phyloP scores from a whole-genome alignment of 2,888 invertebrate species.

The Heliconius ismenius region DNA sequence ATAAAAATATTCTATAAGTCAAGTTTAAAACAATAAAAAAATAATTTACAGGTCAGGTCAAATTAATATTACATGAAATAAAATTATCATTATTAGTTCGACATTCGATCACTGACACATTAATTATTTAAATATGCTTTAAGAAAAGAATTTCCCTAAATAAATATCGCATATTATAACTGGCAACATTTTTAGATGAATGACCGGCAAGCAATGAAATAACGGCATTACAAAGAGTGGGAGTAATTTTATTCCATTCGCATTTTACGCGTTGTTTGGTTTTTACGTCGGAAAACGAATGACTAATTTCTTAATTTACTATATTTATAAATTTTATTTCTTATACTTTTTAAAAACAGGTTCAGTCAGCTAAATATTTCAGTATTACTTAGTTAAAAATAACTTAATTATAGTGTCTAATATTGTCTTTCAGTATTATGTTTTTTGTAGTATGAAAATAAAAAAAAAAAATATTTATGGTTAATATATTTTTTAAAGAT shows the following conservation, averaged over 20 bases:
- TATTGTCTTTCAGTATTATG: no score
- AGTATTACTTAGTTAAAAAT: no score
- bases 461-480: no score
- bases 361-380: neutral
- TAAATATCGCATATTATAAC: neutral
- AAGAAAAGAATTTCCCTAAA: neutral
- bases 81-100: neutral
- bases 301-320: conserved; percentile 16
- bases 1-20: neutral
- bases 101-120: neutral
- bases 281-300: conserved; percentile 36
- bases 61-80: neutral
- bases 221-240: conserved; percentile 30
- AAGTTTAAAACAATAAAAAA: no score
- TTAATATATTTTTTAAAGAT: no score
- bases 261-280: conserved; percentile 28
- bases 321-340: neutral
- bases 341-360: neutral
- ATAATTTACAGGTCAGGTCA: neutral
- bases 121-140: neutral
- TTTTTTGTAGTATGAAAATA: no score
- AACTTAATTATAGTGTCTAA: no score
- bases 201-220: conserved; percentile 36
- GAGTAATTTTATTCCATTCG: conserved; percentile 30
- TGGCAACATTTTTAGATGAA: conserved; percentile 37